Base-by-base conservation (phyloP, 2,113 vertebrate genomes). In the Neolamprologus falcicula region DNA sequence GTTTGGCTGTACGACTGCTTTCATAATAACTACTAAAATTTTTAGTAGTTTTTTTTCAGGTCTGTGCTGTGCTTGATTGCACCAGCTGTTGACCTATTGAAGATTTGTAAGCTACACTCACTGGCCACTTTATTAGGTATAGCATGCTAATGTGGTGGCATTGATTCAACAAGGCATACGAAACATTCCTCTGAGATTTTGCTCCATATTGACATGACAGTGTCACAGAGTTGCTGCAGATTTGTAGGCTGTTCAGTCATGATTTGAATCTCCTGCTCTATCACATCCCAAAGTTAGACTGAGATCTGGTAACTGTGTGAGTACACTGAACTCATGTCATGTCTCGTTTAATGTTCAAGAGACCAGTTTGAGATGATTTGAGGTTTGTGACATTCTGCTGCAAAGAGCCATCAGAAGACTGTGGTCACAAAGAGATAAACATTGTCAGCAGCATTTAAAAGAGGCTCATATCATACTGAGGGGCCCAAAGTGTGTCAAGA, bases 1-100 rank as follows among this genome's bases (percentile, higher is more conserved):
- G 68, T 45, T 26, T 73, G 8, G 68, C 37, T 73, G 21, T 37
- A 26, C 8, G 1, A 26, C 21, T 42, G 37, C 66, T 73, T 21
- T 40, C 35, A 16, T 71, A 42, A 3, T 24, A 24, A 45, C 3
- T 45, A 24, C 40, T 42, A 6, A 45, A 26, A 17, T 45, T 17
- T 45, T 73, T 16, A 24, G 40, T 73, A 7, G 66, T 42, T 16
- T 45, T n/a, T n/a, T 73, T 45, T 45, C 40, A 16, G n/a, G 7
- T 24, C 12, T 42, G 37, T 24, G 37, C 12, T 42, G 37, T 40
- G 35, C n/a, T 68, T 40, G 63, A 40, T 68, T 71, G 37, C 63
- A 71, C 63, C 63, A 71, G 63, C 66, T 42, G 35, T 71, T 71
- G 66, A 71, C 35, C 66, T 71, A 16, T 24, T 71, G 35, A 71